A percentile compares a stretch with the other conserved stretches of the same genome.
These are phyloP conservation scores for Nothoprocta perdicaria DNA, from an alignment of 2,113 vertebrate genomes.

Conservation along the genomic window DNA sequence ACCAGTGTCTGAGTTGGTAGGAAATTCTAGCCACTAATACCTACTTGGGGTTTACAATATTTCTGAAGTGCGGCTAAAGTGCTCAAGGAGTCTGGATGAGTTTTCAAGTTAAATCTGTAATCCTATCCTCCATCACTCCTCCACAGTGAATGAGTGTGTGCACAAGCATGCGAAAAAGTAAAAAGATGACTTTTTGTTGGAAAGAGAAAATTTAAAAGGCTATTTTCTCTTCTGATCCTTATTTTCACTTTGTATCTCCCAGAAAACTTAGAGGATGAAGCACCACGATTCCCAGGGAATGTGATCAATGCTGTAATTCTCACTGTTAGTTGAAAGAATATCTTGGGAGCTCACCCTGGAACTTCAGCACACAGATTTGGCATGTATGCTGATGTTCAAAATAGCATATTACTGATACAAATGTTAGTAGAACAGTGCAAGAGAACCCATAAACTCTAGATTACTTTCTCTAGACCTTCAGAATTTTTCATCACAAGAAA, in stretches of 20 bases:
- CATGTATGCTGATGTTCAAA: neutral
- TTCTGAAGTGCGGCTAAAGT: neutral
- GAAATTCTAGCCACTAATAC: neutral
- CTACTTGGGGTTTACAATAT: neutral
- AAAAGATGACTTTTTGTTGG: neutral
- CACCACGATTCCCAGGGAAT: neutral
- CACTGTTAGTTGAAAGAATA: neutral
- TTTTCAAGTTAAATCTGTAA: neutral
- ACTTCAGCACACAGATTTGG: neutral
- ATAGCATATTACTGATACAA: neutral
- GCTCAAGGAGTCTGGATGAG: neutral
- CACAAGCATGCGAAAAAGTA: neutral
- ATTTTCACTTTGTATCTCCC: neutral
- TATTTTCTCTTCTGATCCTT: accelerated
- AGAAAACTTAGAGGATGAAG: neutral
- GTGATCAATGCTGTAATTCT: neutral
- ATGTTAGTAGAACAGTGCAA: neutral
- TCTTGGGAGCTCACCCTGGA: neutral
- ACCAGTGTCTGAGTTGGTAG: neutral
- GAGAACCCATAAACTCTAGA: neutral
- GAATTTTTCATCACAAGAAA: neutral
- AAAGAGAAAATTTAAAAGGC: neutral
- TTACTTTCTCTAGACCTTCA: neutral
- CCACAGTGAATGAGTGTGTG: too few species aligned
- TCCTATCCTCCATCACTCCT: neutral